These are phyloP conservation scores for Caenorhabditis drosophilae DNA, from an alignment of 2,888 invertebrate genomes.

Conservation along the genomic window DNA sequence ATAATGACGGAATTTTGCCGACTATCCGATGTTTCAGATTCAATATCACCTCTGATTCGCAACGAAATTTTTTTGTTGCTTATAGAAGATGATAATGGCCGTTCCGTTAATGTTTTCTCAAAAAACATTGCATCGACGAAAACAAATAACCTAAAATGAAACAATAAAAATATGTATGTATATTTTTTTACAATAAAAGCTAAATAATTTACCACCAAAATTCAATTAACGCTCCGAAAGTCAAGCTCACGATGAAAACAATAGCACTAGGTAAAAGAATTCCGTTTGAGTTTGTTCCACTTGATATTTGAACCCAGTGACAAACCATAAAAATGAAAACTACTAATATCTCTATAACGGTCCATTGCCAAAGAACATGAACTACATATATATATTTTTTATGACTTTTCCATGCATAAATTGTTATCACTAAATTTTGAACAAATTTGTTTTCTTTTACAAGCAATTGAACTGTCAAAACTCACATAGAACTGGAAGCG, in stretches of 20 bases:
- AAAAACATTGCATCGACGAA: slow-evolving; percentile 47
- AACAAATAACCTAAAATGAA: slow-evolving; percentile 38
- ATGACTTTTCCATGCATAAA: slow-evolving; percentile 31
- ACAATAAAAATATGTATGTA: neutral
- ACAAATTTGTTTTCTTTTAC: too few species aligned
- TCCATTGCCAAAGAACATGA: slow-evolving; percentile 47
- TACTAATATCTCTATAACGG: slow-evolving; percentile 31
- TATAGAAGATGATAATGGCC: slow-evolving; percentile 7
- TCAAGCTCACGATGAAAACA: slow-evolving; percentile 13
- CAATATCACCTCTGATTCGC: slow-evolving; percentile 4
- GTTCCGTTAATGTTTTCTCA: slow-evolving; percentile 2
- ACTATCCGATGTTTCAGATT: slow-evolving; percentile 15
- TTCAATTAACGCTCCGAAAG: slow-evolving; percentile 30
- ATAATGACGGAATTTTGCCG: slow-evolving; percentile 18
- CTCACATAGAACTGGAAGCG: slow-evolving; percentile 30
- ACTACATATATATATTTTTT: slow-evolving; percentile 24
- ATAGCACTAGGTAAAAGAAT: slow-evolving; percentile 36
- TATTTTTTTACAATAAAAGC: neutral
- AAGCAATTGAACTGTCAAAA: neutral
- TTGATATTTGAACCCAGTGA: slow-evolving; percentile 8
- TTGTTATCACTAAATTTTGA: slow-evolving; percentile 32
- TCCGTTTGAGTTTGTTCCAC: neutral
- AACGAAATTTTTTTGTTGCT: slow-evolving; percentile 3
- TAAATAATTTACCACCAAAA: slow-evolving; percentile 39
- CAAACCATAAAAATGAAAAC: slow-evolving; percentile 23